Evolutionary conservation across 1,140 invertebrate species (phyloP).

Genomic region (Ceratina australensis): DNA sequence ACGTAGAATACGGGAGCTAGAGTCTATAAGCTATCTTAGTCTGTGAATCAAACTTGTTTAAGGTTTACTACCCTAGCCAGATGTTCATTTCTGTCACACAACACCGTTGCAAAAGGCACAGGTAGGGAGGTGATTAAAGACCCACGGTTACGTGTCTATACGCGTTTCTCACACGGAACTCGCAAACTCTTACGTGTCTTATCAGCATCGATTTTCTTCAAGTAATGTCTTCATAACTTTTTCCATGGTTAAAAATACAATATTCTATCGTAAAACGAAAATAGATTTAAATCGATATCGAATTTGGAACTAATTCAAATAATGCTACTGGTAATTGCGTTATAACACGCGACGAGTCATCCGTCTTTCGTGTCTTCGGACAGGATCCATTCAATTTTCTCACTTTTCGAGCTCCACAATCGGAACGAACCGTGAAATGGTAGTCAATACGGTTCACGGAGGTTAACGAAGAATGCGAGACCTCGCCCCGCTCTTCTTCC

Average conservation of each 20-base stretch:
- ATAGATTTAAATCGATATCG: constrained; percentile 42
- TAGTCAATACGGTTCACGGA: constrained; percentile 48
- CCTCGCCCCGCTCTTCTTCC: constrained; percentile 16
- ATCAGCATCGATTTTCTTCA: too few species aligned
- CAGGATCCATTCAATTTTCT: neutral
- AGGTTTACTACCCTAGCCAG: constrained; percentile 5
- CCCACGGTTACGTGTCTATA: neutral
- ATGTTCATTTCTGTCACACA: constrained; percentile 10
- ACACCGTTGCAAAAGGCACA: neutral
- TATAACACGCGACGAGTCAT: constrained; percentile 6
- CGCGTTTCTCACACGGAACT: neutral
- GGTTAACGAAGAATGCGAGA: constrained; percentile 59
- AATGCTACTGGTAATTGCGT: neutral
- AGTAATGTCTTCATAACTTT: too few species aligned
- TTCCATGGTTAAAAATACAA: too few species aligned
- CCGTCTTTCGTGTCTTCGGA: constrained; percentile 27
- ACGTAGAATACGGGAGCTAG: neutral
- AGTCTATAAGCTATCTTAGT: neutral
- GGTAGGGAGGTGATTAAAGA: constrained; percentile 15
- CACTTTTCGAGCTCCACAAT: constrained; percentile 30
- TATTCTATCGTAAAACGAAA: constrained; percentile 53
- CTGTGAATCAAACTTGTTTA: neutral
- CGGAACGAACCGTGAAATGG: constrained; percentile 53
- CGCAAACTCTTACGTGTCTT: neutral
- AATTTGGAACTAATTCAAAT: constrained; percentile 5